Percentiles rank a stretch among this genome's conserved stretches.
phyloP scores from a whole-genome alignment of 2,888 invertebrate species.

The Nowickia ferox region DNA sequence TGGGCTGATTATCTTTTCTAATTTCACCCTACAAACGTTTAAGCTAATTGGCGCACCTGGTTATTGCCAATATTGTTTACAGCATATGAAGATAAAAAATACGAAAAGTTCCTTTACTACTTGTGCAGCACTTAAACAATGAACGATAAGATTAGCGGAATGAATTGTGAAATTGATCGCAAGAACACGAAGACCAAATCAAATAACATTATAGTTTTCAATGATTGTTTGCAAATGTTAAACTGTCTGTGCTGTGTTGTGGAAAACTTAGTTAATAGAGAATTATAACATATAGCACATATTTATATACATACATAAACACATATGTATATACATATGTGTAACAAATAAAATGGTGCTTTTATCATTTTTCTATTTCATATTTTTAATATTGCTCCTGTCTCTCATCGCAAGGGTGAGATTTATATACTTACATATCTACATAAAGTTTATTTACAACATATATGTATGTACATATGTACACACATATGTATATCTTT shows the following conservation, averaged over 20 bases:
- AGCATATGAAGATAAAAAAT: conserved; percentile 8
- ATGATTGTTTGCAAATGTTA: conserved; percentile 28
- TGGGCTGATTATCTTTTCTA: too few relatives aligned
- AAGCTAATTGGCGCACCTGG: neutral
- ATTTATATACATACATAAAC: neutral
- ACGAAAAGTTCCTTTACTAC: neutral
- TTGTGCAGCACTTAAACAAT: conserved; percentile 9
- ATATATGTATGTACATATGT: too few relatives aligned
- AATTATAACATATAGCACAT: conserved; percentile 4
- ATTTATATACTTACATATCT: neutral
- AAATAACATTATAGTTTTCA: conserved; percentile 28
- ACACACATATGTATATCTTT: neutral
- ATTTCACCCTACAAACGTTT: too few relatives aligned
- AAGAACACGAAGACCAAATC: neutral
- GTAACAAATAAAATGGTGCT: conserved; percentile 17
- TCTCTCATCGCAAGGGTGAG: conserved; percentile 45
- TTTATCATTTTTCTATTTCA: conserved; percentile 44
- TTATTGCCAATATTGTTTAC: conserved; percentile 22
- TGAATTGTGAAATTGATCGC: neutral
- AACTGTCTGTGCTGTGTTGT: conserved; percentile 38
- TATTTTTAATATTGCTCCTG: conserved; percentile 40
- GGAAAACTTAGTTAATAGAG: conserved; percentile 36
- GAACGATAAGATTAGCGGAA: conserved; percentile 60
- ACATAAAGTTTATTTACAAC: too few relatives aligned
- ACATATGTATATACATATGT: neutral